Conservation (phyloP, 2,113 vertebrate species). For the Melanostigma gelatinosum region DNA sequence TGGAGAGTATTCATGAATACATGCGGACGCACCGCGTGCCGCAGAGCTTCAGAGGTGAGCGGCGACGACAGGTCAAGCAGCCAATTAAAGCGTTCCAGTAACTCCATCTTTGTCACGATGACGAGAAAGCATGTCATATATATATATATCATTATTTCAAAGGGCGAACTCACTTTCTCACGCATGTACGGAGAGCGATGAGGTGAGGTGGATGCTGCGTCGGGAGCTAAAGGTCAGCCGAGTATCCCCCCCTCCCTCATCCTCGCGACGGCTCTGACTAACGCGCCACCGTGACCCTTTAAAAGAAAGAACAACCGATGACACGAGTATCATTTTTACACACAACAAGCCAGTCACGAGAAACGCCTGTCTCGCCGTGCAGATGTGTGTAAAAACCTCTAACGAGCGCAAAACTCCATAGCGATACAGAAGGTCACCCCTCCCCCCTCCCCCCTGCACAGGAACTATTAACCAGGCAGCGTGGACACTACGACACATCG, state of each 20-base stretch:
- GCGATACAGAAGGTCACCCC: slow-evolving; percentile 43
- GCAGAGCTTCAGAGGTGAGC: slow-evolving; percentile 19
- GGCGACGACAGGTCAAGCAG: slow-evolving; percentile 54
- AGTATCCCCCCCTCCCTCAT: background rate
- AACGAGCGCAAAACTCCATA: slow-evolving; percentile 30
- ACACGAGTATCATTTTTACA: background rate
- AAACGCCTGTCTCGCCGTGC: background rate
- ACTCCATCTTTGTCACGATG: slow-evolving; percentile 27
- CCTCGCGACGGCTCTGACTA: background rate
- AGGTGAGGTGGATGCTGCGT: slow-evolving; percentile 5
- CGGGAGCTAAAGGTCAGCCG: slow-evolving; percentile 9
- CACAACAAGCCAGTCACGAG: background rate
- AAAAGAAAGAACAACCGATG: background rate
- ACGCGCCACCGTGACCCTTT: slow-evolving; percentile 18
- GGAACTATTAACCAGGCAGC: slow-evolving; percentile 4
- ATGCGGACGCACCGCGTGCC: slow-evolving; percentile 20
- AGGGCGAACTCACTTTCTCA: slow-evolving; percentile 33
- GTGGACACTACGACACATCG: slow-evolving; percentile 9
- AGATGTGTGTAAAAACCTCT: slow-evolving; percentile 9
- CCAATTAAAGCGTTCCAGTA: slow-evolving; percentile 49
- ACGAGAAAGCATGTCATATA: slow-evolving; percentile 11
- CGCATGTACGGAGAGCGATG: background rate
- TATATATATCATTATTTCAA: too few species aligned
- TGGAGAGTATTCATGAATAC: background rate
- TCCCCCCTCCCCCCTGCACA: too few species aligned